phyloP scores from a whole-genome alignment of 2,797 vertebrate species.

The Ceryle rudis region DNA sequence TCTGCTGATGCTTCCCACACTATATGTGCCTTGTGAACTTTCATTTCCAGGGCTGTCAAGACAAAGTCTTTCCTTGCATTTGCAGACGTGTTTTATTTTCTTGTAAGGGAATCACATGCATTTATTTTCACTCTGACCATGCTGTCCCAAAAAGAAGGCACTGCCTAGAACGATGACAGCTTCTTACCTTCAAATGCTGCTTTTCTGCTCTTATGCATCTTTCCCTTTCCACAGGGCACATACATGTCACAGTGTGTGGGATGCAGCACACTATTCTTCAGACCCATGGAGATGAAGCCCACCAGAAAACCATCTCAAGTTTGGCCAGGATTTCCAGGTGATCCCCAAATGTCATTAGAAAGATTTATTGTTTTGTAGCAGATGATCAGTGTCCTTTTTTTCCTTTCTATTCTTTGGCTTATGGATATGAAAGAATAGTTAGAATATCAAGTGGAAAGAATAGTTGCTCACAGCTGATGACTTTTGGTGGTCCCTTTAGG shows the following conservation, averaged over 20 bases:
- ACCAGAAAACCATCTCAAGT: neutral
- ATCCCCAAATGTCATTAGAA: neutral
- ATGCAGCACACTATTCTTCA: neutral
- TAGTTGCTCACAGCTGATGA: neutral
- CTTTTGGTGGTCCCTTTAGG: neutral
- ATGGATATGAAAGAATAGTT: neutral
- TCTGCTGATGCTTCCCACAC: neutral
- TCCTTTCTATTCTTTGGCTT: neutral
- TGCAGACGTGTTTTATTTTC: neutral
- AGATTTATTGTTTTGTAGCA: neutral
- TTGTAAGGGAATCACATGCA: accelerated
- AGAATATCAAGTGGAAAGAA: neutral
- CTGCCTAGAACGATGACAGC: neutral
- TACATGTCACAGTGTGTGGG: neutral
- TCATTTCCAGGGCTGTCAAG: neutral
- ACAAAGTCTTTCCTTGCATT: neutral
- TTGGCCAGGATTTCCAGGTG: neutral
- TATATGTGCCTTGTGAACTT: neutral
- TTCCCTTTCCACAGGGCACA: accelerated
- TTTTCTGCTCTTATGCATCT: neutral
- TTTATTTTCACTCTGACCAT: neutral
- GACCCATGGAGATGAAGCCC: neutral
- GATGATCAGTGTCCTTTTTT: neutral
- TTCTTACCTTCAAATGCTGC: neutral
- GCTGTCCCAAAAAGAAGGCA: neutral